Evolutionary conservation across 1,140 invertebrate species (phyloP), one percentile per base, ranked within the genome.

Genomic region (Ceratosolen solmsi): DNA sequence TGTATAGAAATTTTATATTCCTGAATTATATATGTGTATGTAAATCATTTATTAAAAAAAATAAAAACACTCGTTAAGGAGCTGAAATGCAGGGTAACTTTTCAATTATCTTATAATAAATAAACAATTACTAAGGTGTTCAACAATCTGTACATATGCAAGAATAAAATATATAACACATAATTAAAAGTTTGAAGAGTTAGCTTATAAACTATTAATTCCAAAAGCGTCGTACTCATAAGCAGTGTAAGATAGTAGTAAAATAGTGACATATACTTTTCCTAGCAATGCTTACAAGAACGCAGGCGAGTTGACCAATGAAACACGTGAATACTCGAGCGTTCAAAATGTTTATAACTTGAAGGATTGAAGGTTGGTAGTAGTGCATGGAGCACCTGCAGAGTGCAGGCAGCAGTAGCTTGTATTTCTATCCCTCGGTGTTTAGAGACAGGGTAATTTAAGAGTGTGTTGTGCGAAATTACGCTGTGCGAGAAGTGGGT

Each of bases 351-450:
- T n/a, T 38, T 11, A 38, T 17, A n/a, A 68, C 20, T 68, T 36
- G 17, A 36, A 7, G 3, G 1, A 9, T n/a, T 38, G 15, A 68
- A 38, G 20, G 63, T 68, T 68, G 63, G 63, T 33, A 68, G 11
- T 15, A 36, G 20, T 68, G 63, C 4, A 20, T 38, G 15, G 22
- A 68, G 63, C 63, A 68, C 63, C 63, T 68, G 63, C 63, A 68
- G 20, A 38, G 36, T n/a, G 17, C n/a, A n/a, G 27, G 63, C 63
- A 65, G 30, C 30, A 68, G 22, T 68, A 68, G 33, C 33, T 38
- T 68, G 33, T 63, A 68, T 38, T 68, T 68, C 22, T 68, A n/a
- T 38, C 36, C 33, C 11, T 0, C 0, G 36, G 33, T 38, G 27
- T 38, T 5, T 1, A 63, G 25, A 4, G 30, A 27, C 8, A 36